A percentile compares a stretch with the other conserved stretches of the same genome.
Evolutionary conservation across 2,888 invertebrate species (phyloP).

Genomic region (Xestia rhomboidea): DNA sequence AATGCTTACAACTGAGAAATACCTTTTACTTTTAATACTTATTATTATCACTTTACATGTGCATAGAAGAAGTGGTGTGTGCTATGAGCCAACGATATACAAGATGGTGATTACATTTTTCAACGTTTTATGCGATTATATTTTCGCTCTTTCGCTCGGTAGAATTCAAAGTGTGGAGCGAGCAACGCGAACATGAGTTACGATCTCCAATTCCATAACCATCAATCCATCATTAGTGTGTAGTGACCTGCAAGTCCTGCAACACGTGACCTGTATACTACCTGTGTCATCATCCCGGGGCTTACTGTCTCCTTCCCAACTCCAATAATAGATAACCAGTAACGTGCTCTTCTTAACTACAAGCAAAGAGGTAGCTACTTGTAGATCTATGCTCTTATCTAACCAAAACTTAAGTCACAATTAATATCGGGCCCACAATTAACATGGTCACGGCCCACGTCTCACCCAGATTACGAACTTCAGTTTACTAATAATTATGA

Average conservation of each 20-base stretch:
- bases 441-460: background rate
- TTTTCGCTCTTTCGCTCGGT: background rate
- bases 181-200: background rate
- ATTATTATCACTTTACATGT: background rate
- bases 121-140: background rate
- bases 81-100: background rate
- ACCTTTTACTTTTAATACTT: background rate
- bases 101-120: background rate
- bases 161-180: background rate
- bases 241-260: background rate
- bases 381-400: background rate
- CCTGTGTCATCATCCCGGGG: too few relatives aligned
- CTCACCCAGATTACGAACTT: slow-evolving; percentile 1
- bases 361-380: background rate
- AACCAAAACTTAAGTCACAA: slow-evolving; percentile 4
- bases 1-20: background rate
- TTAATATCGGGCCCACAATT: background rate
- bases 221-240: background rate
- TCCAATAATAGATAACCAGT: background rate
- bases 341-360: background rate
- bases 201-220: background rate
- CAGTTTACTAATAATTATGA: slow-evolving; percentile 8
- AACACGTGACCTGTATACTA: background rate
- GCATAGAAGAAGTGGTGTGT: too few relatives aligned
- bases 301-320: background rate